phyloP scores from a whole-genome alignment of 2,888 invertebrate genomes.

The Drosophila meridionalis region DNA sequence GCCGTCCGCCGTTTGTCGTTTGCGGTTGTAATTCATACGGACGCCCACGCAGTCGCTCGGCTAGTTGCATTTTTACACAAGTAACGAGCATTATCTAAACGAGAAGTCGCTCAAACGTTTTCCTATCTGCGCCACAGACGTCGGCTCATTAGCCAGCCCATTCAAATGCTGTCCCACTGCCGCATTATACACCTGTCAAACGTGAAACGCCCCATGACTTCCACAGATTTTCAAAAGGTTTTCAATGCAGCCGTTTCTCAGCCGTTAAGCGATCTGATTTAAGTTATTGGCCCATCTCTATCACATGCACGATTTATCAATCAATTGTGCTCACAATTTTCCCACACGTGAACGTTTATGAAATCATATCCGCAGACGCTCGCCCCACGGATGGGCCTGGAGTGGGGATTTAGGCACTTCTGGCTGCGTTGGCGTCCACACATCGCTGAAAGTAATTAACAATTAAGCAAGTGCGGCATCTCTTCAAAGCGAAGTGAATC shows the following conservation, averaged over 20 bases:
- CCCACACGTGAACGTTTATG: slow-evolving; percentile 40
- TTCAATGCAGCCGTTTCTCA: slow-evolving; percentile 29
- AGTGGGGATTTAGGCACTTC: slow-evolving; percentile 4
- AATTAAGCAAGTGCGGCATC: slow-evolving; percentile 41
- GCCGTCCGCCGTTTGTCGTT: slow-evolving; percentile 30
- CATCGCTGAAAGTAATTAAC: slow-evolving; percentile 39
- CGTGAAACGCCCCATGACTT: slow-evolving; percentile 17
- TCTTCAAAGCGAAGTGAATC: slow-evolving; percentile 50
- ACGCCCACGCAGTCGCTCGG: slow-evolving; percentile 46
- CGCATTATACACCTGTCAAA: slow-evolving; percentile 43
- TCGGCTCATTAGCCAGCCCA: slow-evolving; percentile 45
- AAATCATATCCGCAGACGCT: slow-evolving; percentile 47
- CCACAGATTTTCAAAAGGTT: slow-evolving; percentile 9
- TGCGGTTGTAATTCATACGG: slow-evolving; percentile 75
- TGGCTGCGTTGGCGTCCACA: slow-evolving; percentile 47
- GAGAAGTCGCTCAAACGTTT: slow-evolving; percentile 36
- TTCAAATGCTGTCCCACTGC: slow-evolving; percentile 37
- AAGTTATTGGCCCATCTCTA: slow-evolving; percentile 35
- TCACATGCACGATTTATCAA: slow-evolving; percentile 38
- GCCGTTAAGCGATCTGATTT: slow-evolving; percentile 51
- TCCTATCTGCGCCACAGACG: slow-evolving; percentile 7
- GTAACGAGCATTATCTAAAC: slow-evolving; percentile 56
- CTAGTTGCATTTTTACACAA: slow-evolving; percentile 49
- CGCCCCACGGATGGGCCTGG: not conserved
- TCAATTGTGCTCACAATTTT: slow-evolving; percentile 34